Evolutionary conservation across 2,113 vertebrate species (phyloP), one percentile per base, ranked within the genome.

Genomic region (Hiodon alosoides): DNA sequence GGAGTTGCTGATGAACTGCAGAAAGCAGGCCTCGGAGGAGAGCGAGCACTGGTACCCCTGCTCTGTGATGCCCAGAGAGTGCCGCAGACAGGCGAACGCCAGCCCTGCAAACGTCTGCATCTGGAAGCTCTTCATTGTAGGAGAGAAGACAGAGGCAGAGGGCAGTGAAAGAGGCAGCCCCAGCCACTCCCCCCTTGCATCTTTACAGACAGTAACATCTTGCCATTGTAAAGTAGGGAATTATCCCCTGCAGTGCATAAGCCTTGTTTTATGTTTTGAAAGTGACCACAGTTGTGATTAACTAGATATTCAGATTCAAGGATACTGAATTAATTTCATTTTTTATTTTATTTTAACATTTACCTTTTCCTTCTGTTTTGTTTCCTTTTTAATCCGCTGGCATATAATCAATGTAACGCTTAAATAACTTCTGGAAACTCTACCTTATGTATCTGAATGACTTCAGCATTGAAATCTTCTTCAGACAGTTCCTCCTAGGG

Each of bases 1-100:
- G 76, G 95, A 97, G 84, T 95, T 95, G 86, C 93, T 95, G 84
- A 95, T 90, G 80, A 97, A 97, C 80, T 97, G 94, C 69, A 97
- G 88, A 83, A 92, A 97, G 65, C 85, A 89, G 55, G 73, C 85
- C 0, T 90, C 84, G 0, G 91, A 91, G 57, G 89, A 90, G 47
- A 97, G 88, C 0, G 94, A 92, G 3, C 83, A 80, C 84, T 91
- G 92, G 69, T 95, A 97, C 67, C 94, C 92, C 57, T 82, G 87
- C 76, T 96, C 94, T 0, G 81, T 79, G 83, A 95, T 80, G 17
- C 93, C 93, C 2, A 95, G 81, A 5, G 86, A 90, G 9, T 78
- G 79, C 0, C 94, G 89, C 72, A 95, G 88, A 65, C 82, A 83
- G 74, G 92, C 82, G 16, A 97, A 96, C 77, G 91, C 91, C 0